Percentiles rank a stretch among this genome's conserved stretches.
phyloP scores from a whole-genome alignment of 2,113 vertebrate genomes.

The Chamaea fasciata region DNA sequence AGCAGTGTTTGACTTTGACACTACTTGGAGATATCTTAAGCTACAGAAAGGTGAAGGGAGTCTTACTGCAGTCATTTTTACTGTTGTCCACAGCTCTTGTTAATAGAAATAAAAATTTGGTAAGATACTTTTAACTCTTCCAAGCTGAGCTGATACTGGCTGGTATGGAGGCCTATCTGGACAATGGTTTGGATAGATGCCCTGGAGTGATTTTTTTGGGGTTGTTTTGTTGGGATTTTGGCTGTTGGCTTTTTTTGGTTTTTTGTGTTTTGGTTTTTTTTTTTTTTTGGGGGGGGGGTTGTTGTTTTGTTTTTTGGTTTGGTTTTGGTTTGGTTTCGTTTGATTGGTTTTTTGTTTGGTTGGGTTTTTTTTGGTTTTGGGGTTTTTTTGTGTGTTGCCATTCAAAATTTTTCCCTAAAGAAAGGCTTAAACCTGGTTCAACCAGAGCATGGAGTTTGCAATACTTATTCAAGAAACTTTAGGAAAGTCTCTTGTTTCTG shows the following conservation, averaged over 20 bases:
- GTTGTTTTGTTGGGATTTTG: too few relatives aligned
- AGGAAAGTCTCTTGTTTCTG: background rate
- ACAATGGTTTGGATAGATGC: background rate
- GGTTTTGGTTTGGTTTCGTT: background rate
- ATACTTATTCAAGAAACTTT: background rate
- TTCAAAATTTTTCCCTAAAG: background rate
- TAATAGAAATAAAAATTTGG: background rate
- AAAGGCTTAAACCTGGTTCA: background rate
- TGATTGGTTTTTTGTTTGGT: too few relatives aligned
- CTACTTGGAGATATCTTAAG: background rate
- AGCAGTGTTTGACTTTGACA: background rate
- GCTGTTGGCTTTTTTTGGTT: too few relatives aligned
- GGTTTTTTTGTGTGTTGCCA: background rate
- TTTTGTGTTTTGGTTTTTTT: too few relatives aligned
- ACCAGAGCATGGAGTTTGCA: background rate
- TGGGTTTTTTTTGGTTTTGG: too few relatives aligned
- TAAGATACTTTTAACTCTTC: background rate
- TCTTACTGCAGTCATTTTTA: background rate
- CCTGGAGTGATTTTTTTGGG: background rate
- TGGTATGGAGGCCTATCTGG: background rate
- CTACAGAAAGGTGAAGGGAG: background rate
- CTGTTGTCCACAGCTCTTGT: background rate
- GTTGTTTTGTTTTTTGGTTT: too few relatives aligned
- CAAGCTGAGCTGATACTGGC: background rate
- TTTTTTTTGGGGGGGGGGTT: background rate